A percentile compares a stretch with the other conserved stretches of the same genome.
Evolutionary conservation across 2,888 invertebrate genomes (phyloP).

Genomic region (Andrena fulva): DNA sequence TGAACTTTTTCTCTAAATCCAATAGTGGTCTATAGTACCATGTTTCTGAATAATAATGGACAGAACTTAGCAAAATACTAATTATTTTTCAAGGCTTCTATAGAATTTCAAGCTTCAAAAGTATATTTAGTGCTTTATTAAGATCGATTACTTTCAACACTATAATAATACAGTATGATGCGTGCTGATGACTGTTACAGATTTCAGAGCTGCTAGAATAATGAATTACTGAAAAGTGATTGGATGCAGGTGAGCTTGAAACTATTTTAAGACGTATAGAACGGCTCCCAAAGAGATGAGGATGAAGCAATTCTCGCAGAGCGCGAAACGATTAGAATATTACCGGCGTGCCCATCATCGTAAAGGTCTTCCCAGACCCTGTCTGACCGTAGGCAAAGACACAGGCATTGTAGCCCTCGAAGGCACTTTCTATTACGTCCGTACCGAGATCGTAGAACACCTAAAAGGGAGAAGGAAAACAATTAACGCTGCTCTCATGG

Average conservation of each 20-base stretch:
- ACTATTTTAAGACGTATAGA: slow-evolving; percentile 17
- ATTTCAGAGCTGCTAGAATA: too few species aligned
- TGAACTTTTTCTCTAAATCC: neutral
- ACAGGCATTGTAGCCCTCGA: slow-evolving; percentile 95
- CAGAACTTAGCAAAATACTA: neutral
- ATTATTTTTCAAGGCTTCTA: too few species aligned
- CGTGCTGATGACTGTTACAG: too few species aligned
- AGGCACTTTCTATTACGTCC: slow-evolving; percentile 93
- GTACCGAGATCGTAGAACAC: slow-evolving; percentile 91
- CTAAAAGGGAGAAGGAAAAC: slow-evolving; percentile 70
- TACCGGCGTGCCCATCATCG: slow-evolving; percentile 95
- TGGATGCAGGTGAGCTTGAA: slow-evolving; percentile 7
- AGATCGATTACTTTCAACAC: too few species aligned
- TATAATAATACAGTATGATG: too few species aligned
- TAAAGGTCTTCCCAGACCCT: slow-evolving; percentile 95
- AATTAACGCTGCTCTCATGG: slow-evolving; percentile 3
- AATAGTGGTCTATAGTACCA: neutral
- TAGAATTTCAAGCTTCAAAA: too few species aligned
- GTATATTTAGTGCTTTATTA: too few species aligned
- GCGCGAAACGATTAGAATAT: slow-evolving; percentile 65
- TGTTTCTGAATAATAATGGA: neutral
- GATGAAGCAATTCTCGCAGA: neutral
- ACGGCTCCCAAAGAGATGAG: neutral
- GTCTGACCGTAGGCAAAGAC: slow-evolving; percentile 97
- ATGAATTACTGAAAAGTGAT: neutral